Evolutionary conservation across 2,797 vertebrate species (phyloP), one percentile per base, ranked within the genome.

Genomic region (Rhinatrema bivittatum): DNA sequence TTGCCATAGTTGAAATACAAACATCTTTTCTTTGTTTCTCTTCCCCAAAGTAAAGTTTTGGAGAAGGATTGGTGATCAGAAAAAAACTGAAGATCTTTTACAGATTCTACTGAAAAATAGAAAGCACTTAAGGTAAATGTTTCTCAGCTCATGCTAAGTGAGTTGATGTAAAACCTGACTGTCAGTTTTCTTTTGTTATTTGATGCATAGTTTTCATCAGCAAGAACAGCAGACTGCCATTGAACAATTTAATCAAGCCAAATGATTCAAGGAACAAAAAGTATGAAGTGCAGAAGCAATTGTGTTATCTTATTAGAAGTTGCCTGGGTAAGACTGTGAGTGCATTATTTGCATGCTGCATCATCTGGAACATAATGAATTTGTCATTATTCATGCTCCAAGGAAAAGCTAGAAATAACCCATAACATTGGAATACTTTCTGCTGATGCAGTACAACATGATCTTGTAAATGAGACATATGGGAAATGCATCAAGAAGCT

Each of bases 401-500:
- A 48, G 36, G 11, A 5, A 39, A 17, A 37, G 37, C 26, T 24
- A 44, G 33, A 50, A 56, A 38, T 65, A 63, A 65, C 3, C 14
- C 18, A 33, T 36, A 20, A 9, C 11, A 46, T 36, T 56, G 51
- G 55, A 58, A 43, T 26, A 12, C 9, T 47, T 46, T 19, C 8
- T 50, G 39, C 7, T 5, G 6, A 39, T 18, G n/a, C 17, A 35
- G 50, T 5, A 50, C 34, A 58, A 29, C 19, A 13, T 16, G 41
- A 30, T 16, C 16, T 38, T 21, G 55, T 52, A 61, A 54, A 56
- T 36, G n/a, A 52, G 35, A 31, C 31, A 29, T 56, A 44, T 25
- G 42, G 50, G 49, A 31, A 48, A 34, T 12, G 31, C 36, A 42
- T 56, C 23, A 13, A 44, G 52, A 54, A 10, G 20, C n/a, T 10